A percentile compares a stretch with the other conserved stretches of the same genome.
phyloP scores from a whole-genome alignment of 2,113 vertebrate genomes.

The Gobius niger region DNA sequence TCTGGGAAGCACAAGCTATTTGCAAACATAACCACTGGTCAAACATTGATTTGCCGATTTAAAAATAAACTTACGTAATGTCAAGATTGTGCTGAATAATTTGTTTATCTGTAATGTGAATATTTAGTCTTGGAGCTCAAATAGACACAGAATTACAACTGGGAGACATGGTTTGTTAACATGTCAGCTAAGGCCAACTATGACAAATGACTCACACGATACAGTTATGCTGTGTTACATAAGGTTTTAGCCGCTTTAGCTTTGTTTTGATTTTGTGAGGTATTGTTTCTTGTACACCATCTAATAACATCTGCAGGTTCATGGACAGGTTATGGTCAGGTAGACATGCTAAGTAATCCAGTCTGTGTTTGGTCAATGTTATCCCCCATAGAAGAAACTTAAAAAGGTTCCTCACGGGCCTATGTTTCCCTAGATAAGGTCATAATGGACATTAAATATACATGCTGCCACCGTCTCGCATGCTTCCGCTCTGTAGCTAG shows the following conservation, averaged over 20 bases:
- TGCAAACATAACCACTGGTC: too few species aligned
- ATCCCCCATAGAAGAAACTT: conserved; percentile 15
- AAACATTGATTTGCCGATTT: too few species aligned
- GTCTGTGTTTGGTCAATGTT: conserved; percentile 51
- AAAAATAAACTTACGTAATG: too few species aligned
- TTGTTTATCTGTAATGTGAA: too few species aligned
- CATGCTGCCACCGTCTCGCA: neutral
- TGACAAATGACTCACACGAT: neutral
- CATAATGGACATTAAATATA: neutral
- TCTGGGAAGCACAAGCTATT: too few species aligned
- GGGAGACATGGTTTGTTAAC: neutral
- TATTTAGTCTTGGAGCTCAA: too few species aligned
- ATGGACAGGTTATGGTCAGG: neutral
- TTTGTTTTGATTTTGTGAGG: neutral
- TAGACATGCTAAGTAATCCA: conserved; percentile 16
- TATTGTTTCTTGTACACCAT: neutral
- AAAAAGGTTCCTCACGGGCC: conserved; percentile 40
- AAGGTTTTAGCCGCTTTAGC: neutral
- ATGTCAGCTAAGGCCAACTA: neutral
- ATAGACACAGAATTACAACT: too few species aligned
- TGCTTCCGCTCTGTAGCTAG: neutral
- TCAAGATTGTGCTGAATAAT: too few species aligned
- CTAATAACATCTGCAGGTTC: neutral
- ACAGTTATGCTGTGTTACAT: neutral
- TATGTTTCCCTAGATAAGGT: neutral